Conservation (phyloP, 2,797 vertebrate genomes). For the Cirrhinus molitorella region DNA sequence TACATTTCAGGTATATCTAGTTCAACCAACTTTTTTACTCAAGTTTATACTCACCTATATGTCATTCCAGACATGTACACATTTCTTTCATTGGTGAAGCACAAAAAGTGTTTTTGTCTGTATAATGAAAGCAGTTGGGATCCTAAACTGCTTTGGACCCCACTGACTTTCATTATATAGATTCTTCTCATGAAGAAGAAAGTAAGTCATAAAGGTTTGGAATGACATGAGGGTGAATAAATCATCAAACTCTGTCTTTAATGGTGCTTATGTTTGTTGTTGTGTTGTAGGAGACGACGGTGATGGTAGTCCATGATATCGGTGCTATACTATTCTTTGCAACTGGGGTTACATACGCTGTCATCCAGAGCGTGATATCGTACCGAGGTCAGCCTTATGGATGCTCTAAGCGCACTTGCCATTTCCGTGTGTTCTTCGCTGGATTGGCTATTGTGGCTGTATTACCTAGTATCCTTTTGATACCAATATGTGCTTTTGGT, state of each 20-base stretch:
- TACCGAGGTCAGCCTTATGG: constrained; percentile 78
- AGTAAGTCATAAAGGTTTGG: neutral
- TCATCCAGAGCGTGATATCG: constrained; percentile 85
- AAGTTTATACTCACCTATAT: neutral
- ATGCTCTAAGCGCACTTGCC: constrained; percentile 72
- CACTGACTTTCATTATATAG: neutral
- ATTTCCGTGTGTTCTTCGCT: constrained; percentile 76
- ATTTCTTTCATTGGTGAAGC: no score
- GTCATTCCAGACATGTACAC: neutral
- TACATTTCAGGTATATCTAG: constrained; percentile 89
- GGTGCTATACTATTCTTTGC: constrained; percentile 91
- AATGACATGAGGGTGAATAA: neutral
- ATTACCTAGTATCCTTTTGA: constrained; percentile 92
- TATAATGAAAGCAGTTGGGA: neutral
- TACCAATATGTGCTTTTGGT: neutral
- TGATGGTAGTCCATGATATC: constrained; percentile 80
- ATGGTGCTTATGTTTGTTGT: constrained; percentile 11
- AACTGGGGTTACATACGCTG: constrained; percentile 81
- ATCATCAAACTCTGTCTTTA: neutral
- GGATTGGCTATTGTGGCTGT: constrained; percentile 77
- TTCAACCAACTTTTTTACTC: neutral
- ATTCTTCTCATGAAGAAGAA: neutral
- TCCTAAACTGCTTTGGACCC: neutral
- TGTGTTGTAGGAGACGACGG: constrained; percentile 82
- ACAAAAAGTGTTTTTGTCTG: neutral